Base-by-base conservation (phyloP, 1,140 invertebrate genomes). In the Epicauta chinensis region DNA sequence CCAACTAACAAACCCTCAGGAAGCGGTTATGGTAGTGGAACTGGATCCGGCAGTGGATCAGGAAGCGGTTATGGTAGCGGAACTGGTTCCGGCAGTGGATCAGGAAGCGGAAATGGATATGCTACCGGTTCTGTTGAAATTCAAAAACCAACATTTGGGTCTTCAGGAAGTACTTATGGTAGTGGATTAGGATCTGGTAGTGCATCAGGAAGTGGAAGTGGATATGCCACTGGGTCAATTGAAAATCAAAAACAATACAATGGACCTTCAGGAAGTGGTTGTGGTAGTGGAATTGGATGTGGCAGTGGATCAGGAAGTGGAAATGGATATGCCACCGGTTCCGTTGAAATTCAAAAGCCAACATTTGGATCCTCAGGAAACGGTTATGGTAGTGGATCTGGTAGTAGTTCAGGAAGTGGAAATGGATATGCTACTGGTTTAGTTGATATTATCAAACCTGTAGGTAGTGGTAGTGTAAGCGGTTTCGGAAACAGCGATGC, bases 281-380 rank as follows among this genome's bases (percentile, higher is more conserved):
- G 7, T 23, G 23, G 23, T 23, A 7, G 23, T 23, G 23, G 23
- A 23, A 5, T 23, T 3, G 7, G 23, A 5, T 23, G 4, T 23
- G 23, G 23, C 7, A 23, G 23, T 23, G 23, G 23, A 23, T 23
- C 23, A 23, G 23, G 23, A 7, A 3, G 2, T 23, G 23, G 23
- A 23, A 23, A 23, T 23, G 23, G 42, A 5, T 45, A 32, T 15
- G 42, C 42, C 13, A 45, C 42, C 15, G 42, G 42, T 16, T 32
- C 14, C 16, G 13, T 45, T 32, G 5, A 32, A 32, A 32, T 45
- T n/a, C 11, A 12, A 34, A 45, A 45, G 16, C 29, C 42, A 10
- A 5, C 23, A 5, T 5, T 5, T 23, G 4, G 6, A 7, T 10
- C 10, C 12, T 11, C 10, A 3, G 32, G 32, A 11, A 11, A 10